A percentile compares a stretch with the other conserved stretches of the same genome.
These are phyloP conservation scores for Rhagoletis pomonella DNA, from an alignment of 1,140 invertebrate species.

Conservation along the genomic window DNA sequence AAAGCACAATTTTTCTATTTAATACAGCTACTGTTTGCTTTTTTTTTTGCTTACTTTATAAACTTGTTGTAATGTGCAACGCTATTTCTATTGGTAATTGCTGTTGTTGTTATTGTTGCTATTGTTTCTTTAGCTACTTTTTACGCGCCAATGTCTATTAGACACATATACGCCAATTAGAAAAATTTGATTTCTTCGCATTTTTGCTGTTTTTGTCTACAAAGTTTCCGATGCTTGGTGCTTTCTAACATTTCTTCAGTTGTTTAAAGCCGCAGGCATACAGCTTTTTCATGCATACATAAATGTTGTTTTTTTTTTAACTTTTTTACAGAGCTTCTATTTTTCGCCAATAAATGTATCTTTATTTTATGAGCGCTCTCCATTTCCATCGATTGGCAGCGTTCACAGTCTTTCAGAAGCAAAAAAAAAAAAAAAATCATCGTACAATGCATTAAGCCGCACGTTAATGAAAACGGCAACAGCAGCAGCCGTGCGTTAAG, in stretches of 20 bases:
- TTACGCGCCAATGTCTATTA: slow-evolving; percentile 26
- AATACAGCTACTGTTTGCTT: too few species aligned
- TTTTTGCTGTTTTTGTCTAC: not conserved
- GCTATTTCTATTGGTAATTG: not conserved
- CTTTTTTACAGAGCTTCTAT: not conserved
- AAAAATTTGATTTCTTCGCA: slow-evolving; percentile 24
- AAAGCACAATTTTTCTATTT: too few species aligned
- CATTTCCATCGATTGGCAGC: not conserved
- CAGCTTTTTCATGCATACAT: too few species aligned
- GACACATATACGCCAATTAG: slow-evolving; percentile 32
- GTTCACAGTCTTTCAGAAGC: not conserved
- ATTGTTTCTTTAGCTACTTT: not conserved
- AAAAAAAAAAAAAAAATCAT: not conserved
- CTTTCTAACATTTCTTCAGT: not conserved
- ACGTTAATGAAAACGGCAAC: slow-evolving; percentile 4
- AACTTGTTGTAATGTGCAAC: not conserved
- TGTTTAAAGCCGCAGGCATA: not conserved
- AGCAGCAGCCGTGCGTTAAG: not conserved
- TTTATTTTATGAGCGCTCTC: not conserved
- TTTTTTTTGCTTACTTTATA: too few species aligned
- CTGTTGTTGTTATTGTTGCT: not conserved
- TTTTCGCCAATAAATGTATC: not conserved
- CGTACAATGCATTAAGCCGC: not conserved
- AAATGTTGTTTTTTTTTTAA: not conserved
- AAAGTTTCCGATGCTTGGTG: not conserved